Percentiles rank a stretch among this genome's conserved stretches.
phyloP scores from a whole-genome alignment of 2,888 invertebrate genomes.

The Andrena chrysosceles region DNA sequence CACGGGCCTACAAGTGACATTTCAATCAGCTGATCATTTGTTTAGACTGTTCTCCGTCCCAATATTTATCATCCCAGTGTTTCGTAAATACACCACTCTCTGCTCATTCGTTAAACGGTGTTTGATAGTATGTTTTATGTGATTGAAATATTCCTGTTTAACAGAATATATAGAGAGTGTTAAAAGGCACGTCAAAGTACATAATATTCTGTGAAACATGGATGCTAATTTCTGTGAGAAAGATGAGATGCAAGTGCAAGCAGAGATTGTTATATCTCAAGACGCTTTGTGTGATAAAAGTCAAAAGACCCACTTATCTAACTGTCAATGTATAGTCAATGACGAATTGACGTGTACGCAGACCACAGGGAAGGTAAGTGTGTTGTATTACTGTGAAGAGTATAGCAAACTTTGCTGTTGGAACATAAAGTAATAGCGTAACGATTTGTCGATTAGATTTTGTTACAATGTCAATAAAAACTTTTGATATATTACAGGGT shows the following conservation, averaged over 20 bases:
- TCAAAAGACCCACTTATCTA: slow-evolving; percentile 16
- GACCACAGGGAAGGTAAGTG: slow-evolving; percentile 47
- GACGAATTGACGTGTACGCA: slow-evolving; percentile 24
- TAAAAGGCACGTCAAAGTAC: slow-evolving; percentile 13
- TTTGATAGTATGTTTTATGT: slow-evolving; percentile 30
- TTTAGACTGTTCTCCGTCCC: slow-evolving; percentile 25
- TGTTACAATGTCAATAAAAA: not conserved
- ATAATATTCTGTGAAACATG: slow-evolving; percentile 48
- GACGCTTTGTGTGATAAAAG: slow-evolving; percentile 21
- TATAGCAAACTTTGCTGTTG: not conserved
- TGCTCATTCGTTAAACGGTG: slow-evolving; percentile 14
- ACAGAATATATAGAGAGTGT: slow-evolving; percentile 35
- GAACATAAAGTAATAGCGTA: not conserved
- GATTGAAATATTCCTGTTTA: slow-evolving; percentile 45
- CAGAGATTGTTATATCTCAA: slow-evolving; percentile 66
- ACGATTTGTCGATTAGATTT: not conserved
- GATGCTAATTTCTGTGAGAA: slow-evolving; percentile 66
- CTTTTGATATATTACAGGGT: slow-evolving; percentile 70
- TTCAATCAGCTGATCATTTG: slow-evolving; percentile 49
- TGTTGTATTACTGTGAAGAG: not conserved
- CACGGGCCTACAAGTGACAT: slow-evolving; percentile 5
- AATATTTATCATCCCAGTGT: not conserved
- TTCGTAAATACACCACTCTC: not conserved
- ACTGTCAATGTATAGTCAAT: slow-evolving; percentile 30
- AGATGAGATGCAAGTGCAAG: slow-evolving; percentile 81